A percentile compares a stretch with the other conserved stretches of the same genome.
Conservation (phyloP, 2,113 vertebrate species). For the Apteryx mantelli region DNA sequence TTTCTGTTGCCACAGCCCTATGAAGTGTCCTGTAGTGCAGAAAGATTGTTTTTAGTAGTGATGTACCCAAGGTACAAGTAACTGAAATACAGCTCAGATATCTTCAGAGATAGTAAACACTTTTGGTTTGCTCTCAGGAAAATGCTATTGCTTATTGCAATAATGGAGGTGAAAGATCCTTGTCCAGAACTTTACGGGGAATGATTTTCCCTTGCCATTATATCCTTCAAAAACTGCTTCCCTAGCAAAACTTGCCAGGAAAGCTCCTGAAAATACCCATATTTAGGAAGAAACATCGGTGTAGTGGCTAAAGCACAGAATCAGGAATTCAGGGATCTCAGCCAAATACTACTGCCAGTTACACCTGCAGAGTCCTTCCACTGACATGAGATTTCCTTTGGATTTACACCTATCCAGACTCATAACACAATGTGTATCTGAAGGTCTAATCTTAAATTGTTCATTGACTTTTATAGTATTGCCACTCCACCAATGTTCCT, state of each 20-base stretch:
- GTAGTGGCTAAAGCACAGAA: rapidly evolving
- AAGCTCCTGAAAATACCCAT: background rate
- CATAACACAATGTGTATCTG: background rate
- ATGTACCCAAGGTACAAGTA: background rate
- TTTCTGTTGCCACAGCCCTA: background rate
- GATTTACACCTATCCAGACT: background rate
- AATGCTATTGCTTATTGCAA: background rate
- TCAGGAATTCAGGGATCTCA: background rate
- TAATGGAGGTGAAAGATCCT: conserved; percentile 35
- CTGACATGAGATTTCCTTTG: background rate
- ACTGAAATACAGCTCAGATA: background rate
- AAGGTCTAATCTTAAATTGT: background rate
- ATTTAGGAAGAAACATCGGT: background rate
- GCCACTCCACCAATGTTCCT: background rate
- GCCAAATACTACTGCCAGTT: background rate
- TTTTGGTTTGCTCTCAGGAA: background rate
- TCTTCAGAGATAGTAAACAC: conserved; percentile 19
- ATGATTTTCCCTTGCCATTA: background rate
- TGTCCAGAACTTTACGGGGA: background rate
- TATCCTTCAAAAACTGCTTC: background rate
- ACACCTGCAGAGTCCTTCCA: background rate
- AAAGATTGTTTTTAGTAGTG: background rate
- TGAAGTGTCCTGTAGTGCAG: background rate
- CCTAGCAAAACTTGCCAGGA: background rate
- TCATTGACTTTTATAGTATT: background rate